Base-by-base conservation (phyloP, 2,113 vertebrate species). In the Scopus umbretta region DNA sequence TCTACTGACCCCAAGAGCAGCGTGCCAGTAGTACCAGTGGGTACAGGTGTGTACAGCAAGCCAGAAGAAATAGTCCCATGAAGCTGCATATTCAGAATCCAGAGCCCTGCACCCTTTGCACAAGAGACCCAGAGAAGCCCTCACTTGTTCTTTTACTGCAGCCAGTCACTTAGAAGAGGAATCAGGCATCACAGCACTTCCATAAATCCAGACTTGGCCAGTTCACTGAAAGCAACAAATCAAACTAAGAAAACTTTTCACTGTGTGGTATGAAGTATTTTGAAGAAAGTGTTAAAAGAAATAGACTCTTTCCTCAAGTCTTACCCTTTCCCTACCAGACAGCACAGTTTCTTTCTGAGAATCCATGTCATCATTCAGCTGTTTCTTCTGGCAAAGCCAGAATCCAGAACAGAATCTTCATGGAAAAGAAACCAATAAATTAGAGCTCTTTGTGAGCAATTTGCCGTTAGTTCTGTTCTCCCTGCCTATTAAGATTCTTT, bases 351-450 rank as follows among this genome's bases (percentile, higher is more conserved):
- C 88, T 91, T 80, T 58, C 52, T 88, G 25, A 86, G 80, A 90
- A 94, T 65, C 79, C 75, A 50, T 94, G 86, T 90, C 95, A 97
- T 98, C 92, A 96, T 92, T 98, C 97, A 98, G 96, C 94, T 97
- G 91, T 97, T 97, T 97, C 95, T 98, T 97, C 97, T 97, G 97
- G 97, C 97, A 98, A 97, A 98, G 95, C 95, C 96, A 95, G 92
- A 98, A 98, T 96, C 97, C 88, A 97, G 92, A 97, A 98, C 93
- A 98, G 90, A 97, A 97, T 96, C 96, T 94, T 96, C 53, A 93
- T 65, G 93, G 97, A 95, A 98, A 96, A 95, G 94, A 97, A 98
- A 96, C 97, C 96, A 97, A 98, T 98, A 98, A 98, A 98, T 98
- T 98, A 98, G 94, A 97, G 96, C 96, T 98, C 83, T 97, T 98